Evolutionary conservation across 92 coral and sea anemone species (phyloP), one percentile per base, ranked within the genome.

Genomic region (Bergia puertoricense): DNA sequence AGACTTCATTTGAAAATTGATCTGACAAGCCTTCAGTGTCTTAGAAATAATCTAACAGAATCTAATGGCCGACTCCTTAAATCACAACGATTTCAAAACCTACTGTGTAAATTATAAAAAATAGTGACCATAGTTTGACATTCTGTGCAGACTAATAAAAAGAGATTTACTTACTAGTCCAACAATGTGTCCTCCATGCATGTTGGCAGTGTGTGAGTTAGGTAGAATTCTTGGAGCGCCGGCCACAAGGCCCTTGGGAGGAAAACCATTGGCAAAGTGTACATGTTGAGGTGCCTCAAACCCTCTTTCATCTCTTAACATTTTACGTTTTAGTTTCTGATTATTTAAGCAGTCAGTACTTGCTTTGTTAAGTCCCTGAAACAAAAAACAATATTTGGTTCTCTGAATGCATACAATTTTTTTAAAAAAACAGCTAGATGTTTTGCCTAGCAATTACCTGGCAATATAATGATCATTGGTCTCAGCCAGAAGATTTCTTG

Each of bases 181-280:
- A 57, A 92, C 92, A 83, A 92, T 79, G 77, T 90, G 69, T 50
- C 94, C 94, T 36, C 94, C 94, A 50, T 88, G 91, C 91, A 92
- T 87, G 54, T 79, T 90, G 42, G 77, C 80, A 36, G 46, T 50
- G 62, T 66, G 74, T 22, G 86, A 50, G 48, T 56, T 83, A 5
- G 86, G 78, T 2, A 5, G 30, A 46, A 44, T 48, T 54, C 86
- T 83, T 69, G 86, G 73, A 39, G 74, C 80, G 30, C 77, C 89
- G 40, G 87, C 82, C 40, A 95, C 88, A 71, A 95, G 73, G 68
- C 92, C 96, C 80, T 95, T 95, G 5, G 96, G 93, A 16, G 98
- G 98, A 81, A 95, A 95, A 6, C 98, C 98, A 95, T 95, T 95
- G 69, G 98, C 93, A 92, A 95, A 95, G 69, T 93, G 93, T 38